Percentiles rank a stretch among this genome's conserved stretches.
phyloP scores from a whole-genome alignment of 2,888 invertebrate species.

The Pseudolycoriella hygida region DNA sequence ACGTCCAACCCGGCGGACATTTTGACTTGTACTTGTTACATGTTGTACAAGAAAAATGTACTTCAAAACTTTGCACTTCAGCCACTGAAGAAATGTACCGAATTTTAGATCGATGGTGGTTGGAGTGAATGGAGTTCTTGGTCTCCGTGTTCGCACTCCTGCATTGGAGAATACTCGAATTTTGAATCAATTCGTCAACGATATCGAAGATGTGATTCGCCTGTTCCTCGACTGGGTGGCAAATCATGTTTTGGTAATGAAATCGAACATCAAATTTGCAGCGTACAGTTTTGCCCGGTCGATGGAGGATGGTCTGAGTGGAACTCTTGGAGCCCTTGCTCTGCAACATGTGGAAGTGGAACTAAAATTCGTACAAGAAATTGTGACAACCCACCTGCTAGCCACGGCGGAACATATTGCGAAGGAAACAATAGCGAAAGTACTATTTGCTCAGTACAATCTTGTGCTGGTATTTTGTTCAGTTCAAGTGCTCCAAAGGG shows the following conservation, averaged over 20 bases:
- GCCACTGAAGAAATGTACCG: too few species aligned
- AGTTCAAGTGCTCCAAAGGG: constrained; percentile 8
- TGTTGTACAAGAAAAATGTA: too few species aligned
- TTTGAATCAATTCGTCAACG: constrained; percentile 22
- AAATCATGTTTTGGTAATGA: constrained; percentile 23
- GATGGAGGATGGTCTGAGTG: constrained; percentile 24
- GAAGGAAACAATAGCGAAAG: constrained; percentile 24
- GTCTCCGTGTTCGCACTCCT: constrained; percentile 28
- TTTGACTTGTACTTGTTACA: too few species aligned
- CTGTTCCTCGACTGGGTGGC: constrained; percentile 26
- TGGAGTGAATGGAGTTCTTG: constrained; percentile 30
- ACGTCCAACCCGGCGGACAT: too few species aligned
- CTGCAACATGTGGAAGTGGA: constrained; percentile 24
- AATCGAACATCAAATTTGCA: constrained; percentile 25
- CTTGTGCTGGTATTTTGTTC: not conserved
- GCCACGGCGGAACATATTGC: constrained; percentile 26
- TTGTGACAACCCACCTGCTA: constrained; percentile 26
- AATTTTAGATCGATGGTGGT: constrained; percentile 19
- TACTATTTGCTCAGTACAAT: constrained; percentile 17
- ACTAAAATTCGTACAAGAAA: constrained; percentile 21
- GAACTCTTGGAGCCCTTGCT: constrained; percentile 15
- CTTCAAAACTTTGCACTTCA: too few species aligned
- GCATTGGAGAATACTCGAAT: constrained; percentile 17
- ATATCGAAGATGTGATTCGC: constrained; percentile 26
- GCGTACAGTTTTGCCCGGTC: constrained; percentile 26